Conservation (phyloP, 2,888 invertebrate genomes). For the Acrobasis consociella region DNA sequence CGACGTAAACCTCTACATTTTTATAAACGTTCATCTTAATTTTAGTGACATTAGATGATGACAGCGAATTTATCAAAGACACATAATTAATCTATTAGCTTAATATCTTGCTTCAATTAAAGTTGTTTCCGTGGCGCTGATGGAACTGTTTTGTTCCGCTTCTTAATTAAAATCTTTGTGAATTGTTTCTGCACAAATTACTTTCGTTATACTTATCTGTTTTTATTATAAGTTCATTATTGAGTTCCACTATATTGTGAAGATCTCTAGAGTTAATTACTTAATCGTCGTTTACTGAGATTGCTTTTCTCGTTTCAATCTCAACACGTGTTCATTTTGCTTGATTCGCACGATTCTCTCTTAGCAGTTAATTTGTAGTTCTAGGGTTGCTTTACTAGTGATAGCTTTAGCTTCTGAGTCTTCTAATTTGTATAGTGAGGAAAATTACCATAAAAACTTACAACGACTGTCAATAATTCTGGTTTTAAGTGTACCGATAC, state of each 20-base stretch:
- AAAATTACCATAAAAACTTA: background rate
- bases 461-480: too few species aligned
- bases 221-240: slow-evolving; percentile 14
- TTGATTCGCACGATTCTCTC: slow-evolving; percentile 3
- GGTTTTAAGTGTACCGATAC: too few species aligned
- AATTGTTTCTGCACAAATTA: slow-evolving; percentile 44
- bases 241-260: slow-evolving; percentile 2
- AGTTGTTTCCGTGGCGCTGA: slow-evolving; percentile 38
- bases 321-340: background rate
- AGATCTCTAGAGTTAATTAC: slow-evolving; percentile 3
- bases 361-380: slow-evolving; percentile 13
- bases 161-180: slow-evolving; percentile 57
- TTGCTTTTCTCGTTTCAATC: slow-evolving; percentile 4
- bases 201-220: slow-evolving; percentile 38
- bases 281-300: slow-evolving; percentile 12
- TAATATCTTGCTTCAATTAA: slow-evolving; percentile 41
- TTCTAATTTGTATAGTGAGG: background rate
- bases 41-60: slow-evolving; percentile 22
- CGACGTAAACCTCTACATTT: slow-evolving; percentile 1
- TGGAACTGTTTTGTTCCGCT: slow-evolving; percentile 38
- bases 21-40: slow-evolving; percentile 24
- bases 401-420: background rate
- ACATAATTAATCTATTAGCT: slow-evolving; percentile 41
- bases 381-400: slow-evolving; percentile 1
- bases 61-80: slow-evolving; percentile 40